Evolutionary conservation across 2,888 invertebrate genomes (phyloP).

Genomic region (Sinopyrophorus schimmeli): DNA sequence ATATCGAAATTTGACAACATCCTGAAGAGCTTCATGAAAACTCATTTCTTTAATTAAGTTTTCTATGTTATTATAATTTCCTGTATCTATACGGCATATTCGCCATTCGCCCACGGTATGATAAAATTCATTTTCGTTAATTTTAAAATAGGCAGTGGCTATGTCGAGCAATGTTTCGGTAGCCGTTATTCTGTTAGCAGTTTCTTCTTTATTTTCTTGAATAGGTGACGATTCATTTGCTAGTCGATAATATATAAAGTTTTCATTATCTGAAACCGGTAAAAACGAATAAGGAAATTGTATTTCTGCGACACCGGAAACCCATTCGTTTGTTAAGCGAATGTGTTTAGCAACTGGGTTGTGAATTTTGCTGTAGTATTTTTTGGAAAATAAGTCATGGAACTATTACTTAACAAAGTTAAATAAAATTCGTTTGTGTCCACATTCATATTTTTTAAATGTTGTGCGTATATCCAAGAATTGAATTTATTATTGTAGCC

Average conservation of each 20-base stretch:
- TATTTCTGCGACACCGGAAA: slow-evolving; percentile 25
- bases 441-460: slow-evolving; percentile 4
- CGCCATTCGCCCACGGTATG: not conserved
- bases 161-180: not conserved
- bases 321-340: slow-evolving; percentile 35
- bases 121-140: not conserved
- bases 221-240: not conserved
- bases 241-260: slow-evolving; percentile 4
- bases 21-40: not conserved
- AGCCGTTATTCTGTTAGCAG: not conserved
- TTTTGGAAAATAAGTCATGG: slow-evolving; percentile 35
- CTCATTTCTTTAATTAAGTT: slow-evolving; percentile 1
- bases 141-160: not conserved
- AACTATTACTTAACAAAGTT: slow-evolving; percentile 37
- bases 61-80: slow-evolving; percentile 6
- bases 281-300: slow-evolving; percentile 7
- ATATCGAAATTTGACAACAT: not conserved
- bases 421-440: slow-evolving; percentile 36
- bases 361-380: slow-evolving; percentile 39
- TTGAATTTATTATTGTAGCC: slow-evolving; percentile 38
- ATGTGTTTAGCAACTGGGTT: slow-evolving; percentile 35
- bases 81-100: not conserved
- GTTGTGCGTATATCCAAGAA: slow-evolving; percentile 27
- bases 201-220: not conserved
- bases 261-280: slow-evolving; percentile 1